A percentile compares a stretch with the other conserved stretches of the same genome.
Conservation (phyloP, 2,797 vertebrate genomes). For the Argya squamiceps region DNA sequence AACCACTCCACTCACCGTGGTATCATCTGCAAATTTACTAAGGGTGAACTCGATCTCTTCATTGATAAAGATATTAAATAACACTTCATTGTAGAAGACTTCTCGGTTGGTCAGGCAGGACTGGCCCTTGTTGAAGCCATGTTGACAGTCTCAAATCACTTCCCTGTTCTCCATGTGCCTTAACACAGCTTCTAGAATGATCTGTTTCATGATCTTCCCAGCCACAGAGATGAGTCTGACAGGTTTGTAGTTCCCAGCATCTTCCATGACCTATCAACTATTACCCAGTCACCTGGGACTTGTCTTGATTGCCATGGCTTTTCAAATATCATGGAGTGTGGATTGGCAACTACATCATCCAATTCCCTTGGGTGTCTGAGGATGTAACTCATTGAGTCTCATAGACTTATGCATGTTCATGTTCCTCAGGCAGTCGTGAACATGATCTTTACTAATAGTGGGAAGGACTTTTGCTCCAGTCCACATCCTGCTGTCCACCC, state of each 20-base stretch:
- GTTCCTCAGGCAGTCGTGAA: neutral
- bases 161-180: neutral
- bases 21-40: neutral
- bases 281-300: neutral
- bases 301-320: neutral
- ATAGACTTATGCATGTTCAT: neutral
- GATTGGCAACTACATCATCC: neutral
- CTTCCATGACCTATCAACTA: neutral
- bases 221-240: neutral
- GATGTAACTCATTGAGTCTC: neutral
- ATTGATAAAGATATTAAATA: neutral
- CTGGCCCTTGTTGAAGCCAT: neutral
- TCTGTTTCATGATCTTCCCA: neutral
- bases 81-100: neutral
- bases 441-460: neutral
- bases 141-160: neutral
- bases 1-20: neutral
- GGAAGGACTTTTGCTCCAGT: neutral
- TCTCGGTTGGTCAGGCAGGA: neutral
- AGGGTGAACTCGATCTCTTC: fast-evolving
- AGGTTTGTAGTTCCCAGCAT: neutral
- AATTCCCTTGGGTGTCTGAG: neutral
- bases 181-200: neutral
- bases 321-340: neutral
- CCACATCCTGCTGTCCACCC: neutral